Base-by-base conservation (phyloP, 2,797 vertebrate species). In the Lepidocolaptes lacrymiger region DNA sequence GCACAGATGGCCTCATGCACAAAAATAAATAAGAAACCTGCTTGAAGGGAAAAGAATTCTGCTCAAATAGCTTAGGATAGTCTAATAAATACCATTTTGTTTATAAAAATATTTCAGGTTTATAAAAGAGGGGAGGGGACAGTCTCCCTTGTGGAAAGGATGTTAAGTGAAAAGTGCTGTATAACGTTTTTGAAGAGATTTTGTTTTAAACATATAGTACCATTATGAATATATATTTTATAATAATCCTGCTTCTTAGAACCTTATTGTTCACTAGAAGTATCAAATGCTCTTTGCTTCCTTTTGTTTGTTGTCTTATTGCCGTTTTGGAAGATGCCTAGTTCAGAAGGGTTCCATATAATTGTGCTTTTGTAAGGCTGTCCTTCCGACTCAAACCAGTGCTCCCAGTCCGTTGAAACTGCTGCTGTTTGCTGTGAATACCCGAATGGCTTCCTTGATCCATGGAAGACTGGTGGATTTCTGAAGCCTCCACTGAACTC, bases 351-450 rank as follows among this genome's bases (percentile, higher is more conserved):
- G 99, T 99, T 37, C 99, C 99, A 0, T 99, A 99, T 46, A 99
- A 96, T 98, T 99, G 99, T 86, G 99, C 99, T 98, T 99, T 99
- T 78, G 99, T 99, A 93, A 99, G 98, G 96, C 99, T 99, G 98
- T 99, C 99, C 97, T 99, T 99, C 87, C 99, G 98, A 55, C 98
- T 99, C 93, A 99, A 98, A 93, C 99, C 99, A 3, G 98, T 98
- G 95, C 98, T 98, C 83, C 98, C 99, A 97, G 98, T 98, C 98
- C 99, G 98, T 94, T 99, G 98, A 97, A 99, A 98, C 97, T 98
- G 98, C 77, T 98, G 98, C 92, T 98, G 98, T 74, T 98, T 98
- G 95, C 98, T 98, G 94, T 98, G 99, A 69, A 98, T 98, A 68
- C 98, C 97, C 0, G 97, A 81, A 13, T 98, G 98, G 96, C 98